Base-by-base conservation (phyloP, 2,888 invertebrate genomes). In the Megamerina dolium region DNA sequence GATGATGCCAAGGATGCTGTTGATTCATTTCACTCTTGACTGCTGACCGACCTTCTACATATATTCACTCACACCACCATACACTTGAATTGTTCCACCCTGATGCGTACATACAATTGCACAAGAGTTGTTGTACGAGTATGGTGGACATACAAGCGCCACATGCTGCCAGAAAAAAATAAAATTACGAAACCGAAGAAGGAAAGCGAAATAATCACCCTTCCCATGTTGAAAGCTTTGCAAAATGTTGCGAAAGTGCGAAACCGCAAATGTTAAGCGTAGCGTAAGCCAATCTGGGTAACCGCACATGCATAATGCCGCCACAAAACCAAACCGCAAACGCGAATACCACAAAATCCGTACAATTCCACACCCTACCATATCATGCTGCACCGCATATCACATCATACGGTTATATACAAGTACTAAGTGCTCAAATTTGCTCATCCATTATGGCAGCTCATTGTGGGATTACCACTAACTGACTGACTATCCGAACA, bases 221-320 rank as follows among this genome's bases (percentile, higher is more conserved):
- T n/a, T n/a, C n/a, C n/a, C n/a, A n/a, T n/a, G n/a, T n/a, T n/a
- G n/a, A n/a, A n/a, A n/a, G n/a, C n/a, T n/a, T n/a, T n/a, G n/a
- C n/a, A 51, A 56, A 61, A 59, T 60, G 63, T 51, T 58, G 61
- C 56, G 60, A 63, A 65, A 64, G 65, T 66, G 66, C 58, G 58
- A 65, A 66, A 64, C 66, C 66, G 55, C 65, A 65, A 65, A 64
- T 66, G 62, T 62, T 64, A 66, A 66, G 57, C 62, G 58, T 54
- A 59, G 58, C 61, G 58, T 55, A 61, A 66, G 64, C 64, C 62
- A 66, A 64, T 59, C 57, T 52, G 40, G 45, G 46, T 39, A 50
- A 51, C 54, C 50, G 48, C 49, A 49, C 43, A 37, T 38, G 21
- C 33, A 31, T 12, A 23, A 27, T 27, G 20, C 40, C 32, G 26